Percentiles rank a stretch among this genome's conserved stretches.
phyloP scores from a whole-genome alignment of 2,797 vertebrate genomes.

The Lagorchestes hirsutus region DNA sequence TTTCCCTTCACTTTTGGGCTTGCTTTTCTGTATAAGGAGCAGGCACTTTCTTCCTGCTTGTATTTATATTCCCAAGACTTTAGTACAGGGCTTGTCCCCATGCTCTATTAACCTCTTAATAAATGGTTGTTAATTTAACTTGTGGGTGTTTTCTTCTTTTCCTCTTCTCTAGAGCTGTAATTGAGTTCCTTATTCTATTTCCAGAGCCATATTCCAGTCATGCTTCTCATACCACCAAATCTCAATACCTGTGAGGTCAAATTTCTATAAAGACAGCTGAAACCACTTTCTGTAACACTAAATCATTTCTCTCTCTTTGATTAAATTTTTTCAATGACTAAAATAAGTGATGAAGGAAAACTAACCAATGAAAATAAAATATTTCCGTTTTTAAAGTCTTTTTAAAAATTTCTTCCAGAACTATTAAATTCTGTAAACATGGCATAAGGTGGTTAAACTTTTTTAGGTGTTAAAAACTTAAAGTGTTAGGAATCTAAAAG shows the following conservation, averaged over 20 bases:
- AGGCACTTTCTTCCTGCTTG: not conserved
- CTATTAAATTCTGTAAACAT: conserved; percentile 41
- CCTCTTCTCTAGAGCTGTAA: not conserved
- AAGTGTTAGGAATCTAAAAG: not conserved
- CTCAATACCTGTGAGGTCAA: not conserved
- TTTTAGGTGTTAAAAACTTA: not conserved
- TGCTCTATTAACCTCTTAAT: not conserved
- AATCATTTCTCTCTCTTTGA: conserved; percentile 16
- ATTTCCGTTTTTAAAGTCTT: conserved; percentile 32
- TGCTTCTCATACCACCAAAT: not conserved
- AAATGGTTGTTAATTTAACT: not conserved
- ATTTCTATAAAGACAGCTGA: not conserved
- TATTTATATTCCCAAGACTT: not conserved
- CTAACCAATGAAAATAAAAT: conserved; percentile 31
- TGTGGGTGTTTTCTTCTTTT: not conserved
- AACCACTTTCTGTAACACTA: conserved; percentile 13
- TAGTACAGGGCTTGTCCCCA: not conserved
- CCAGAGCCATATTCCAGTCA: not conserved
- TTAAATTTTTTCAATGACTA: conserved; percentile 43
- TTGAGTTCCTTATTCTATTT: not conserved
- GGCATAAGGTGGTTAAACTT: not conserved
- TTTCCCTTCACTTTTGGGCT: too few relatives aligned
- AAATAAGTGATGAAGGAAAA: not conserved
- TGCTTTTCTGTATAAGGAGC: not conserved
- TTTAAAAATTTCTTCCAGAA: conserved; percentile 23